Percentiles rank a stretch among this genome's conserved stretches.
phyloP scores from a whole-genome alignment of 2,113 vertebrate genomes.

The Gopherus evgoodei region DNA sequence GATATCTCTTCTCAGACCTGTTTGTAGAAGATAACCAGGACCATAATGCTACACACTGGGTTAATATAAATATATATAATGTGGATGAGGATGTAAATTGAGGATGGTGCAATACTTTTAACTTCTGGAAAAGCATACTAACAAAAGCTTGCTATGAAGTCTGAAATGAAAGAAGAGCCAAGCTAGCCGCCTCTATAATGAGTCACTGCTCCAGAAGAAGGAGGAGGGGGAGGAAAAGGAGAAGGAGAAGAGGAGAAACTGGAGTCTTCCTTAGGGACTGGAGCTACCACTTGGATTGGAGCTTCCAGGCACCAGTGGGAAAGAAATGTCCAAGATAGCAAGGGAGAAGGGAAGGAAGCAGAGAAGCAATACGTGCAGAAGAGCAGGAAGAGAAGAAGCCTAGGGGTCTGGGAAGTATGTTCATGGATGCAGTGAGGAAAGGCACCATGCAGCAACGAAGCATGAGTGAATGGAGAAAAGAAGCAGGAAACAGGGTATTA shows the following conservation, averaged over 20 bases:
- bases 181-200: rapidly evolving
- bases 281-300: background rate
- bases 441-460: background rate
- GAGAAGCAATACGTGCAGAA: background rate
- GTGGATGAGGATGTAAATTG: background rate
- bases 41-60: background rate
- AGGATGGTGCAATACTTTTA: background rate
- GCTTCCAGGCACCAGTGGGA: background rate
- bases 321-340: background rate
- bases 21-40: background rate
- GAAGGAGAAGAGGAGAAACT: background rate
- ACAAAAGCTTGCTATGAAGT: background rate
- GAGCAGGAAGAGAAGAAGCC: background rate
- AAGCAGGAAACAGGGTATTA: slow-evolving; percentile 55
- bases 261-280: background rate
- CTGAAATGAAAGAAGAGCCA: background rate
- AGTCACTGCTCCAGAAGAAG: background rate
- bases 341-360: background rate
- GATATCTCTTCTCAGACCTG: background rate
- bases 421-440: background rate
- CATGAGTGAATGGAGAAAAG: background rate
- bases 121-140: background rate
- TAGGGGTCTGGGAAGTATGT: background rate
- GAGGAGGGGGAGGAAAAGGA: too few relatives aligned
- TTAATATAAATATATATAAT: background rate